phyloP scores from a whole-genome alignment of 2,888 invertebrate genomes.

The Agonopterix alstromeriana region DNA sequence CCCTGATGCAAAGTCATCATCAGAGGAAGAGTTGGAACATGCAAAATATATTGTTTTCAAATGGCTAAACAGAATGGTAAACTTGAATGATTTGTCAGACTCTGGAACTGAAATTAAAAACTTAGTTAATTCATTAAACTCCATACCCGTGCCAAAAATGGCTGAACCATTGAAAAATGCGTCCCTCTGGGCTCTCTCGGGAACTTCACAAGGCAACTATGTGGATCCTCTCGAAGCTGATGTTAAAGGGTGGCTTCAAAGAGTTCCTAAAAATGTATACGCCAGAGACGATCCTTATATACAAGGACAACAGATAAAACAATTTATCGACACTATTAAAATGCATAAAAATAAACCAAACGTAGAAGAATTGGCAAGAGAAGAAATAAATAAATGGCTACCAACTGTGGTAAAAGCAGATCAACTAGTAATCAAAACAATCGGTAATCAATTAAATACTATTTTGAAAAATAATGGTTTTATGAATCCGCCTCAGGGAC shows the following conservation, averaged over 20 bases:
- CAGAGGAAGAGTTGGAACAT: slow-evolving; percentile 34
- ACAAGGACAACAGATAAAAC: background rate
- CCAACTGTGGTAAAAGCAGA: slow-evolving; percentile 5
- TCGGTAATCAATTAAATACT: too few species aligned
- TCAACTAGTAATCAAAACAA: too few species aligned
- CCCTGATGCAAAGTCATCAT: slow-evolving; percentile 19
- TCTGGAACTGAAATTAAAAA: slow-evolving; percentile 17
- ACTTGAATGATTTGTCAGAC: slow-evolving; percentile 15
- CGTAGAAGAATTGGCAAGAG: slow-evolving; percentile 7
- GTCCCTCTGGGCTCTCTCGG: background rate
- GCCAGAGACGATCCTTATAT: too few species aligned
- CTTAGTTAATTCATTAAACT: slow-evolving; percentile 22
- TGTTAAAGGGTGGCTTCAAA: background rate
- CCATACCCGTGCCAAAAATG: slow-evolving; percentile 14
- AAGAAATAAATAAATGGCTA: slow-evolving; percentile 10
- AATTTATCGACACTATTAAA: background rate
- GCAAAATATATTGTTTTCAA: slow-evolving; percentile 40
- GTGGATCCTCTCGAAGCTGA: background rate
- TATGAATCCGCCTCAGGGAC: too few species aligned
- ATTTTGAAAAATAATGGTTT: too few species aligned
- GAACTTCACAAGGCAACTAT: background rate
- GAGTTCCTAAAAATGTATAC: too few species aligned
- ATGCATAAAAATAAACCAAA: slow-evolving; percentile 3
- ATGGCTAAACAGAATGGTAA: slow-evolving; percentile 24
- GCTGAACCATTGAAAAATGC: slow-evolving; percentile 5